phyloP scores from a whole-genome alignment of 2,113 vertebrate genomes.

The Mustela lutreola region DNA sequence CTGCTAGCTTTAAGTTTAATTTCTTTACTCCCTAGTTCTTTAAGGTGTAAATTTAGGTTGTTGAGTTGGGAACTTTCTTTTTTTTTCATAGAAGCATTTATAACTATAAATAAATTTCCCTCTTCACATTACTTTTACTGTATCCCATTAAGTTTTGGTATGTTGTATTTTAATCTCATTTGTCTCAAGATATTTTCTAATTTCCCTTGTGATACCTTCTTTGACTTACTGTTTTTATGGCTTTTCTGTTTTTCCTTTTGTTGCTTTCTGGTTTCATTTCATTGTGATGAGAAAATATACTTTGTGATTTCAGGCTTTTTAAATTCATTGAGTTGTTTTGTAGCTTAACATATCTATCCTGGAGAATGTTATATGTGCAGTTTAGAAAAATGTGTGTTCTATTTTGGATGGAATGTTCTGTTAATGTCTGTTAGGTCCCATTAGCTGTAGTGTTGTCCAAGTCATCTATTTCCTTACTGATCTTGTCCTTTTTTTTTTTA shows the following conservation, averaged over 20 bases:
- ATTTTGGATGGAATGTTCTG: neutral
- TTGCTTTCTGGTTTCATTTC: conserved; percentile 11
- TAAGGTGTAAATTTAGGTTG: conserved; percentile 9
- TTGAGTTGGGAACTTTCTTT: neutral
- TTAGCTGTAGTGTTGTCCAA: neutral
- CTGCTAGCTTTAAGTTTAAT: neutral
- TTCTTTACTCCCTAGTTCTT: neutral
- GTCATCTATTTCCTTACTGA: neutral
- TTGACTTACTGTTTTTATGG: neutral
- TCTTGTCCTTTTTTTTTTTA: neutral
- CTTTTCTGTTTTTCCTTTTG: neutral
- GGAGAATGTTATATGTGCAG: neutral
- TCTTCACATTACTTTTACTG: neutral
- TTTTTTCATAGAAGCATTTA: neutral
- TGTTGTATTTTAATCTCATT: neutral
- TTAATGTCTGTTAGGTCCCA: neutral
- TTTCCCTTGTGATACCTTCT: neutral
- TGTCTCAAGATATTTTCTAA: neutral
- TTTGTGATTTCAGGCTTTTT: neutral
- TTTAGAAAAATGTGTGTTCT: neutral
- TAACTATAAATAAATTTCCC: neutral
- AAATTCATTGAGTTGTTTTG: neutral
- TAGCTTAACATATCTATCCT: neutral
- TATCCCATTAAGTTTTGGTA: neutral
- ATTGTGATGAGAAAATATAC: conserved; percentile 20